Evolutionary conservation across 2,888 invertebrate species (phyloP).

Genomic region (Apomyelois bistriatella): DNA sequence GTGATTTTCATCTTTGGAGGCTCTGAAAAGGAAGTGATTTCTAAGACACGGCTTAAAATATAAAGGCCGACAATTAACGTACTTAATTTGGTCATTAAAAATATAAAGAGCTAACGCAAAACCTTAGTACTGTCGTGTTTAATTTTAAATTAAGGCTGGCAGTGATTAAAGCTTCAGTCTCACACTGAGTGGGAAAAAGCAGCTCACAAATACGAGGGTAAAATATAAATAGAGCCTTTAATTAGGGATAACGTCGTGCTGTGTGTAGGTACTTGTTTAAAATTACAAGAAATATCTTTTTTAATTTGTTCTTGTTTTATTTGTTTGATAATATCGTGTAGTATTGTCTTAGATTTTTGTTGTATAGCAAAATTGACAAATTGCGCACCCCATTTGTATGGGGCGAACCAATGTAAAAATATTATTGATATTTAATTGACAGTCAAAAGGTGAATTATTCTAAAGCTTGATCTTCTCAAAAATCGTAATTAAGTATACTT

Average conservation of each 20-base stretch:
- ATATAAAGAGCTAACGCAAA: constrained; percentile 4
- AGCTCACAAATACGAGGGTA: neutral
- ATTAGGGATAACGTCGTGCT: neutral
- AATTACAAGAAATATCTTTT: too few relatives aligned
- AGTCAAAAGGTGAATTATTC: too few relatives aligned
- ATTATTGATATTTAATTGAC: too few relatives aligned
- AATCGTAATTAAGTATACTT: too few relatives aligned
- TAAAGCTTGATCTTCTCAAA: too few relatives aligned
- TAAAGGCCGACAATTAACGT: neutral
- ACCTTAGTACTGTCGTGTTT: constrained; percentile 4
- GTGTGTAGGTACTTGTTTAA: neutral
- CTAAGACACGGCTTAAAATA: neutral
- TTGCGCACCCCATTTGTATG: too few relatives aligned
- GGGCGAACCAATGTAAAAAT: too few relatives aligned
- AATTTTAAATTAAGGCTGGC: constrained; percentile 7
- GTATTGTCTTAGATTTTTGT: too few relatives aligned
- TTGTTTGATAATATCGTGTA: too few relatives aligned
- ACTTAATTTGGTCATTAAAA: constrained; percentile 5
- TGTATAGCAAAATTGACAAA: too few relatives aligned
- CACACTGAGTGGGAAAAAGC: neutral
- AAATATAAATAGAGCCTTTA: constrained; percentile 3
- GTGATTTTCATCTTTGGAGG: neutral
- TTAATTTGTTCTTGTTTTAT: too few relatives aligned
- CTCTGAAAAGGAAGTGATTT: neutral
- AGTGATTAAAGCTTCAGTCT: neutral